Conservation (phyloP, 2,113 vertebrate genomes). For the Eulacestoma nigropectus region DNA sequence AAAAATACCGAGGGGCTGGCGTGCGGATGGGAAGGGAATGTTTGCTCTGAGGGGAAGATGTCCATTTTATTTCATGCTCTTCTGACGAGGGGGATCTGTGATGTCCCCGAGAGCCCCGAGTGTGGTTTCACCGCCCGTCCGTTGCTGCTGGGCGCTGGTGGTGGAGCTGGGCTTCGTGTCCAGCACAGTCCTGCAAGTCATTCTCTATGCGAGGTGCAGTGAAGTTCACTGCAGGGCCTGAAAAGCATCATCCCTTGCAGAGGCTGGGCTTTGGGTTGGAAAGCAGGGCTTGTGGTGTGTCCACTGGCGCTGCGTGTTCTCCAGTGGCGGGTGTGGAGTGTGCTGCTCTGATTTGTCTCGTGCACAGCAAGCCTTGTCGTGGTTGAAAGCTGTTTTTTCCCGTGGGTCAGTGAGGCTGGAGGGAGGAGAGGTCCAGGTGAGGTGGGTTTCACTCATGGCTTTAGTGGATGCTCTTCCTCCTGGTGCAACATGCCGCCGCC, state of each 20-base stretch:
- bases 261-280: neutral
- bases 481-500: neutral
- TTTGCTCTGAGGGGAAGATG: neutral
- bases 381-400: neutral
- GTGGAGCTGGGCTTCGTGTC: neutral
- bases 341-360: fast-evolving
- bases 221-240: neutral
- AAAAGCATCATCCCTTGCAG: too few species aligned
- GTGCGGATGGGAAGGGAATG: neutral
- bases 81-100: fast-evolving
- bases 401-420: neutral
- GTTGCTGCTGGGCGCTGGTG: fast-evolving
- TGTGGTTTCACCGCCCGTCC: fast-evolving
- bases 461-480: neutral
- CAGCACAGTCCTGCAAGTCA: neutral
- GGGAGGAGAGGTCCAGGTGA: neutral
- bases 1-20: neutral
- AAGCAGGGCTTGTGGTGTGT: fast-evolving
- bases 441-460: neutral
- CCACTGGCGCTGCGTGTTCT: fast-evolving
- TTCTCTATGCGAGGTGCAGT: fast-evolving
- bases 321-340: fast-evolving
- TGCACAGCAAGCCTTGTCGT: fast-evolving
- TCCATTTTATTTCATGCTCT: neutral
- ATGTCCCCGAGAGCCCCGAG: neutral